Base-by-base conservation (phyloP, 2,888 invertebrate genomes). In the Automeris io region DNA sequence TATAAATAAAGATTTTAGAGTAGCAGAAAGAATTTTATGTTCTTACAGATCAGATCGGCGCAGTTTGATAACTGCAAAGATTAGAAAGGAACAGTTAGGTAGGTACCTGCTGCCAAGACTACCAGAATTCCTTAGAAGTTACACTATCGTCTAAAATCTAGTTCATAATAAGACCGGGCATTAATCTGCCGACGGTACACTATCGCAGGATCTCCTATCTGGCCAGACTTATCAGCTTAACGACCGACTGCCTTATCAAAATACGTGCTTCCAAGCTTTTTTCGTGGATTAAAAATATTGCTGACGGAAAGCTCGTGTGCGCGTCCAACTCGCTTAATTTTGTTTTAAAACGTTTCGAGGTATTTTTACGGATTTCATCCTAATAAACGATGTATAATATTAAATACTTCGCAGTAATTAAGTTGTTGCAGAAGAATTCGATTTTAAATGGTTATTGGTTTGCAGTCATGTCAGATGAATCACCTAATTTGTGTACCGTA, bases 221-320 rank as follows among this genome's bases (percentile, higher is more conserved):
- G 42, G 47, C 42, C 42, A 24, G 5, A 46, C 39, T 47, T 57
- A 61, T 63, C 61, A 40, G 33, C 44, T 46, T 50, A 53, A 60
- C 56, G 57, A 57, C 54, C 46, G 38, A 41, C 39, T 29, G 39
- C 37, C 48, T 59, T 62, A 63, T 61, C 63, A 50, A 34, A 35
- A 37, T 45, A 49, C 56, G 56, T 59, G 61, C 51, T 36, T 33
- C 36, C 40, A 36, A 32, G 33, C 40, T 34, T 40, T 40, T 40
- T 40, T 40, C 31, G 32, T 34, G 40, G 33, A 40, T 40, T 40
- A 39, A 39, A 37, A 37, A 37, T 37, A 31, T 37, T 29, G 36
- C 29, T 29, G 29, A 29, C 29, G 29, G 29, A 29, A 29, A 29
- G 29, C 29, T 29, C n/a, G 29, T 29, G 29, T 29, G 29, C n/a